Evolutionary conservation across 2,797 vertebrate genomes (phyloP), one percentile per base, ranked within the genome.

Genomic region (Buphagus erythrorhynchus): DNA sequence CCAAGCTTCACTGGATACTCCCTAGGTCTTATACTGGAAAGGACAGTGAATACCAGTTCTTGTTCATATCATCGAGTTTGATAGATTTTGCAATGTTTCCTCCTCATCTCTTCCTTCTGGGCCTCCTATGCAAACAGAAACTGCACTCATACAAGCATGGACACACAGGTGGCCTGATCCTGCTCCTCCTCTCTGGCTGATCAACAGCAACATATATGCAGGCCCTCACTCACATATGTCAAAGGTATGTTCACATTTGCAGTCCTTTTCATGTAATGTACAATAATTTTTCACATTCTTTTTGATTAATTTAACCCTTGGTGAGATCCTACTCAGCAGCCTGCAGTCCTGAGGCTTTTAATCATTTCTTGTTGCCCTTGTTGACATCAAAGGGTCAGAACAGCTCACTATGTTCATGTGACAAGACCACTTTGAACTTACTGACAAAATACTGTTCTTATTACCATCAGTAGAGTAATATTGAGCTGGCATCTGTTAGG

Each of bases 21-120:
- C 26, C 43, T 46, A 59, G 26, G 55, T 46, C 35, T 73, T 40
- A 17, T 3, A 54, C 2, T 48, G n/a, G 24, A 79, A 83, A 25
- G 38, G 13, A 65, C 11, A 48, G 12, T 62, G 49, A 83, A 69
- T 43, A 59, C 7, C 24, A 63, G 46, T 14, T 33, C 51, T 72
- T 55, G 61, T 25, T 72, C 16, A 49, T n/a, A 57, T 43, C 4
- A 3, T 9, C 0, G 0, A 29, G 16, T 57, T n/a, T 36, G 20
- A 81, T 1, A 55, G 31, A 52, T 61, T 93, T 69, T 51, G 20
- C 26, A 36, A 16, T 18, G 21, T 42, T 59, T 35, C 10, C 5
- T 9, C 48, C 13, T 52, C 35, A 65, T 5, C 14, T 58, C 13
- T 68, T 88, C n/a, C 11, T 58, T 80, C 19, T 2, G 1, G 17